Percentiles rank a stretch among this genome's conserved stretches.
These are phyloP conservation scores for Illadopsis cleaveri DNA, from an alignment of 2,113 vertebrate species.

Conservation along the genomic window DNA sequence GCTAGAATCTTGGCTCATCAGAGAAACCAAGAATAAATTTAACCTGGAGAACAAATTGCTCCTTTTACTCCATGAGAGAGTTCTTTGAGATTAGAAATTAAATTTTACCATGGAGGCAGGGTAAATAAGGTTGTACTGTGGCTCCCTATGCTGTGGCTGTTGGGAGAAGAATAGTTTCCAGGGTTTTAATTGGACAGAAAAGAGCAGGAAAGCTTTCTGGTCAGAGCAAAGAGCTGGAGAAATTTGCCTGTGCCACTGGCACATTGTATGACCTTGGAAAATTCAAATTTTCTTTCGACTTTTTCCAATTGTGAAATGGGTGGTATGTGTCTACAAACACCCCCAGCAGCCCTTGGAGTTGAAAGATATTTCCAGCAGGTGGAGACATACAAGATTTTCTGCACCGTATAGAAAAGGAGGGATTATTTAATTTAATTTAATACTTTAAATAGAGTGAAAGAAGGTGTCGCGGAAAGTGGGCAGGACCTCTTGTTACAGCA, in stretches of 20 bases:
- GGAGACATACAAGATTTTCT: neutral
- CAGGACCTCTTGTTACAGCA: neutral
- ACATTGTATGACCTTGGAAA: neutral
- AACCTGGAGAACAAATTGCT: conserved; percentile 3
- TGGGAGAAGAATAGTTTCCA: neutral
- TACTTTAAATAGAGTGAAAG: neutral
- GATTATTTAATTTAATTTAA: neutral
- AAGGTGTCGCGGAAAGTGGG: accelerated
- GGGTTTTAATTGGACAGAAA: neutral
- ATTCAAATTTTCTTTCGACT: neutral
- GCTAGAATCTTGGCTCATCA: neutral
- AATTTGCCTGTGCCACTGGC: neutral
- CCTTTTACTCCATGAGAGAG: neutral
- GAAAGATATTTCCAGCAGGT: neutral
- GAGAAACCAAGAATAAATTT: neutral
- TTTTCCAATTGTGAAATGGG: neutral
- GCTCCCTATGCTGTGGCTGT: neutral
- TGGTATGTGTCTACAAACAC: neutral
- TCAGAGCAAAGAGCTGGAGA: neutral
- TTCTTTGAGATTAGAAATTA: neutral
- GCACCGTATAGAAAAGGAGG: neutral
- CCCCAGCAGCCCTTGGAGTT: neutral
- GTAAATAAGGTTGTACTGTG: neutral
- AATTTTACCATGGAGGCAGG: neutral
- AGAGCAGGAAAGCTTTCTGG: neutral